phyloP scores from a whole-genome alignment of 2,888 invertebrate genomes.

The Arrhopalites spinosus region DNA sequence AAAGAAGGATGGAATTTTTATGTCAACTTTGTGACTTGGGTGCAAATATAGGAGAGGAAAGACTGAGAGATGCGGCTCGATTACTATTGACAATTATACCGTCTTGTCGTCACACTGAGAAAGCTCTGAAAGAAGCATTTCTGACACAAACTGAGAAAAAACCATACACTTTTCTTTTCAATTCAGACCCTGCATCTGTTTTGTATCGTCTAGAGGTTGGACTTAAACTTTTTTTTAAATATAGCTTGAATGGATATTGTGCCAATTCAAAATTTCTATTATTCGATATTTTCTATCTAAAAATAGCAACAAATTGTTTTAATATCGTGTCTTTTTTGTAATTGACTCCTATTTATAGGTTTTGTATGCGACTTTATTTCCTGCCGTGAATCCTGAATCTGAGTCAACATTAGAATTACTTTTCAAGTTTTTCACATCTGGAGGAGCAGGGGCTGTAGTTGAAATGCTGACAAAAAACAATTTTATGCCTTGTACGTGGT shows the following conservation, averaged over 20 bases:
- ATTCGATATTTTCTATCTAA: too few relatives aligned
- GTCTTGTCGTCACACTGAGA: conserved; percentile 71
- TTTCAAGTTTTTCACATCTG: conserved; percentile 61
- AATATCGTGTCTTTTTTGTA: not conserved
- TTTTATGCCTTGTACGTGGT: conserved; percentile 78
- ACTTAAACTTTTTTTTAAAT: not conserved
- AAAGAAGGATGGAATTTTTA: conserved; percentile 53
- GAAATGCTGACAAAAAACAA: conserved; percentile 84
- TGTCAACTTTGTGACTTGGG: conserved; percentile 84
- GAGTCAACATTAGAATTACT: conserved; percentile 60
- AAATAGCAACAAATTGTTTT: too few relatives aligned
- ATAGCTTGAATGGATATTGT: too few relatives aligned
- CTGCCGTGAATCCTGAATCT: conserved; percentile 79
- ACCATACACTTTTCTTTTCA: conserved; percentile 53
- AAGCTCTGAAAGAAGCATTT: conserved; percentile 66
- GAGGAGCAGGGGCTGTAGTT: conserved; percentile 71
- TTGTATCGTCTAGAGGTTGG: conserved; percentile 73
- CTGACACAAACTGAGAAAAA: conserved; percentile 55
- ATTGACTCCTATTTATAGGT: conserved; percentile 64
- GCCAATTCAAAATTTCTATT: too few relatives aligned
- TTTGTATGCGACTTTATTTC: conserved; percentile 88
- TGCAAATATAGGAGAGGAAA: conserved; percentile 76
- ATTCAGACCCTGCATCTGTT: conserved; percentile 61
- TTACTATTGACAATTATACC: conserved; percentile 80
- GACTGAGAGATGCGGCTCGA: conserved; percentile 82